Evolutionary conservation across 1,140 invertebrate species (phyloP).

Genomic region (Saccostrea echinata): DNA sequence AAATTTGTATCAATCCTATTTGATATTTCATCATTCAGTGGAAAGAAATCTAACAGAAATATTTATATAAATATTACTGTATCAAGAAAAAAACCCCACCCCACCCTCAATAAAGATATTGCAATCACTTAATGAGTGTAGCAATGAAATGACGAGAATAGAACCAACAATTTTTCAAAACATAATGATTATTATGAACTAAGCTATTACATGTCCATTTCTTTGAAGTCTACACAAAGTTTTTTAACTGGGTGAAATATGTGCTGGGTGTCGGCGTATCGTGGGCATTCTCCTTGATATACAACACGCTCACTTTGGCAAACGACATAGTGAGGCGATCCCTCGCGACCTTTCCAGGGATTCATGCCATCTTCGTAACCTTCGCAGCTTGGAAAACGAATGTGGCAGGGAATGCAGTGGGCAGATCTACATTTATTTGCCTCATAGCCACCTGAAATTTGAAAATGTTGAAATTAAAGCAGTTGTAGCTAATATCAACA

Average conservation of each 20-base stretch:
- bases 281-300: constrained; percentile 40
- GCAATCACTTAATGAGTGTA: background rate
- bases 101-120: background rate
- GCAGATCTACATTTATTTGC: constrained; percentile 48
- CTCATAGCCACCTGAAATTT: constrained; percentile 56
- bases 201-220: constrained; percentile 27
- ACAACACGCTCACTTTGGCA: constrained; percentile 49
- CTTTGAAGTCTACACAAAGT: constrained; percentile 37
- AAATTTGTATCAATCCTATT: no score
- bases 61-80: background rate
- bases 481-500: no score
- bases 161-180: background rate
- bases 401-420: constrained; percentile 56
- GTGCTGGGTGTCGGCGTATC: background rate
- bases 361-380: constrained; percentile 52
- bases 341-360: constrained; percentile 46
- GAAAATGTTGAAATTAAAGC: background rate
- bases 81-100: background rate
- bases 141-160: background rate
- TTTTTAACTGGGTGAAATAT: constrained; percentile 44
- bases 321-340: constrained; percentile 49
- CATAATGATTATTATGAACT: background rate
- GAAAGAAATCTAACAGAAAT: background rate
- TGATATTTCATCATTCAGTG: no score
- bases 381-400: constrained; percentile 54